Evolutionary conservation across 1,140 invertebrate genomes (phyloP).

Genomic region (Metaphire vulgaris): DNA sequence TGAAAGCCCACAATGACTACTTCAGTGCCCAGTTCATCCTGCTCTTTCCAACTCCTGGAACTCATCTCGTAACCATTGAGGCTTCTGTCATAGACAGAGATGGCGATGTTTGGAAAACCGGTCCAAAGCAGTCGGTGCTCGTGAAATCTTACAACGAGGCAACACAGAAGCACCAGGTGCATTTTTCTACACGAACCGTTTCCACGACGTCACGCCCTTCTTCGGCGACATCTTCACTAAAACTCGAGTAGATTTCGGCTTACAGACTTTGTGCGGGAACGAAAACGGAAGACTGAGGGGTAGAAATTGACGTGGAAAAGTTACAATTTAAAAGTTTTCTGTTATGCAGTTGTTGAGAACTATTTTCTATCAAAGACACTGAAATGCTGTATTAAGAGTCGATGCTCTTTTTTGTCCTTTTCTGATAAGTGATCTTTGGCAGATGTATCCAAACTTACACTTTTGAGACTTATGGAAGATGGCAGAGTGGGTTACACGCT

Average conservation of each 20-base stretch:
- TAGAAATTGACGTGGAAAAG: no score
- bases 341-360: no score
- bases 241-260: neutral
- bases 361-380: no score
- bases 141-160: constrained; percentile 66
- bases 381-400: no score
- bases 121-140: constrained; percentile 61
- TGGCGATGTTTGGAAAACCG: constrained; percentile 68
- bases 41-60: constrained; percentile 53
- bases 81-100: constrained; percentile 66
- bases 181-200: neutral
- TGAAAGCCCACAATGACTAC: constrained; percentile 66
- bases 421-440: no score
- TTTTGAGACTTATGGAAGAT: no score
- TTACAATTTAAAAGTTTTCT: no score
- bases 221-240: neutral
- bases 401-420: no score
- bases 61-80: constrained; percentile 53
- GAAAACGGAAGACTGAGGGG: no score
- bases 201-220: neutral
- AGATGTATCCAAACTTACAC: no score
- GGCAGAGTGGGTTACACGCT: no score
- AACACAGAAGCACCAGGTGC: constrained; percentile 18
- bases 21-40: constrained; percentile 72
- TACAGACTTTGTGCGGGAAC: no score